Base-by-base conservation (phyloP, 1,140 invertebrate species). In the Papilio xuthus region DNA sequence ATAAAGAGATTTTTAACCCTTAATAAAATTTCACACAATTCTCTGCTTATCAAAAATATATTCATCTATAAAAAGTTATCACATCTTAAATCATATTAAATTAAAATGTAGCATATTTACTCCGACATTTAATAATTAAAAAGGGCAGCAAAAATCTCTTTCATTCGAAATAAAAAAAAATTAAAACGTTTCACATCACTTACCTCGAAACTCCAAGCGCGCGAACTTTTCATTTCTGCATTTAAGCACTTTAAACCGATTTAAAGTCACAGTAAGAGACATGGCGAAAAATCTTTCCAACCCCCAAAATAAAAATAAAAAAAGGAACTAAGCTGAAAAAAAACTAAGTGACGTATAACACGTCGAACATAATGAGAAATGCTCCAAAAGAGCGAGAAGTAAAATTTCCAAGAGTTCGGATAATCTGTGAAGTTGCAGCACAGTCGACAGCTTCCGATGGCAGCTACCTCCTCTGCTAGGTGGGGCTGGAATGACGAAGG, bases 151-250 rank as follows among this genome's bases (percentile, higher is more conserved):
- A 42, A 72, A 72, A 28, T 26, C 28, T 28, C 23, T 78, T 42
- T 44, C 13, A 42, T 41, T 23, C 23, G 7, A 69, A 70, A 67
- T 1, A 18, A 47, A 47, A 78, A 47, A 47, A 78, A 23, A 20
- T 42, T 23, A 56, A 26, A 13, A 15, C 23, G 60, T n/a, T 47
- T 76, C 12, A 37, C 37, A 50, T 50, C 9, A 85, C 94, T 95
- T 94, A 96, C 96, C 96, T 94, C 96, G 93, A 83, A 96, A 96
- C 79, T 96, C 95, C 75, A 96, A 90, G 80, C 94, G 95, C 60
- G 94, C 95, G 78, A 94, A 93, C 83, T 96, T 96, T 79, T 96
- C 96, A n/a, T 95, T 95, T 83, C 95, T 96, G 84, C 92, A 95
- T 85, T 95, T 96, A 15, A 96, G 86, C 37, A 96, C 92, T 88